phyloP scores from a whole-genome alignment of 2,113 vertebrate species.

The Hystrix cristata region DNA sequence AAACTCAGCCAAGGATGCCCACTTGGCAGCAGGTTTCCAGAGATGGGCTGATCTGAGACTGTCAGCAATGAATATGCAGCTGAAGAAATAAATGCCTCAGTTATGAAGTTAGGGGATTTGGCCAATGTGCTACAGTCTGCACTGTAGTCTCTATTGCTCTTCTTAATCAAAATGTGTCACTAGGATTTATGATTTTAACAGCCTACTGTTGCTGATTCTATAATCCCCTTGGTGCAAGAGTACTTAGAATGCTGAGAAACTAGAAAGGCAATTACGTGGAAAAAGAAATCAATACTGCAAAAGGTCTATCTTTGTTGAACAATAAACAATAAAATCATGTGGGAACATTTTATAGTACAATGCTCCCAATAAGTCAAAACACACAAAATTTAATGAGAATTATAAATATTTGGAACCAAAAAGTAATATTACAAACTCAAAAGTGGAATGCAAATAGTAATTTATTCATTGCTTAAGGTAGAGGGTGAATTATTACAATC shows the following conservation, averaged over 20 bases:
- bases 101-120: background rate
- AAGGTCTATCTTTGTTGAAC: conserved; percentile 49
- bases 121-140: background rate
- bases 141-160: background rate
- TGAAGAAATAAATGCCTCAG: background rate
- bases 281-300: conserved; percentile 46
- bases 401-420: conserved; percentile 69
- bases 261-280: conserved; percentile 57
- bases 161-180: conserved; percentile 69
- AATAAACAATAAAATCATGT: conserved; percentile 66
- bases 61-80: background rate
- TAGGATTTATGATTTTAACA: conserved; percentile 62
- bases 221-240: conserved; percentile 12
- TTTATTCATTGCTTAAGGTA: conserved; percentile 72
- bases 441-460: conserved; percentile 15
- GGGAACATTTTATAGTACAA: conserved; percentile 47
- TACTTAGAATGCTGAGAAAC: conserved; percentile 51
- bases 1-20: background rate
- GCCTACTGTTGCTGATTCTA: conserved; percentile 48
- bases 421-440: conserved; percentile 46
- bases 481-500: conserved; percentile 68
- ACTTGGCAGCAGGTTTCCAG: background rate
- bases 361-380: conserved; percentile 36
- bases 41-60: background rate
- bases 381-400: conserved; percentile 62